These are phyloP conservation scores for Clusia tigrina DNA, from an alignment of 2,888 invertebrate genomes.

Conservation along the genomic window DNA sequence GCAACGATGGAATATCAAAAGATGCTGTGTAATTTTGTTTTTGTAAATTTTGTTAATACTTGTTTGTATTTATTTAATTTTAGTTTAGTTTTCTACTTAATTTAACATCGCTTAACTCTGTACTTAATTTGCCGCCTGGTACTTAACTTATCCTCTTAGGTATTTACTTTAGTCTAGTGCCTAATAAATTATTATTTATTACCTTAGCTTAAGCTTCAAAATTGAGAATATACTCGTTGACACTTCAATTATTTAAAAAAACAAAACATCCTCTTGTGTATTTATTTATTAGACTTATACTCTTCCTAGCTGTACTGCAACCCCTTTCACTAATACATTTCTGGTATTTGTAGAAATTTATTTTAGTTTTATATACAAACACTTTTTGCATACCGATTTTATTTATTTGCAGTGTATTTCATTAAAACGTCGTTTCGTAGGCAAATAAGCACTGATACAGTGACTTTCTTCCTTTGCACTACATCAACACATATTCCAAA, in stretches of 20 bases:
- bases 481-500: too few species aligned
- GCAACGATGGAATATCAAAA: too few species aligned
- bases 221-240: neutral
- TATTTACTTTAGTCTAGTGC: conserved; percentile 44
- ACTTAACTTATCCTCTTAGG: conserved; percentile 15
- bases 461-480: too few species aligned
- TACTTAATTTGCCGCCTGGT: neutral
- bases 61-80: too few species aligned
- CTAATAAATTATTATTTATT: conserved; percentile 46
- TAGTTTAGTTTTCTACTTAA: neutral
- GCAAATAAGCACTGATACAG: too few species aligned
- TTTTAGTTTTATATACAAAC: conserved; percentile 30
- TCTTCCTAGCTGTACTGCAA: conserved; percentile 37
- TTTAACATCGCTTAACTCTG: neutral
- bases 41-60: too few species aligned
- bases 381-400: too few species aligned
- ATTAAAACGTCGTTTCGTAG: too few species aligned
- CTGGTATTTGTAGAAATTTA: conserved; percentile 23
- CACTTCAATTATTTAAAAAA: neutral
- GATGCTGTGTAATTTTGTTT: conserved; percentile 2
- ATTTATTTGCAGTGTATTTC: too few species aligned
- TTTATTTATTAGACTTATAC: conserved; percentile 38
- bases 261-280: conserved; percentile 23
- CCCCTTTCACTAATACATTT: conserved; percentile 13
- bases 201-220: conserved; percentile 44